Percentiles rank a stretch among this genome's conserved stretches.
Conservation (phyloP, 1,140 invertebrate genomes). For the Daktulosphaira vitifoliae region DNA sequence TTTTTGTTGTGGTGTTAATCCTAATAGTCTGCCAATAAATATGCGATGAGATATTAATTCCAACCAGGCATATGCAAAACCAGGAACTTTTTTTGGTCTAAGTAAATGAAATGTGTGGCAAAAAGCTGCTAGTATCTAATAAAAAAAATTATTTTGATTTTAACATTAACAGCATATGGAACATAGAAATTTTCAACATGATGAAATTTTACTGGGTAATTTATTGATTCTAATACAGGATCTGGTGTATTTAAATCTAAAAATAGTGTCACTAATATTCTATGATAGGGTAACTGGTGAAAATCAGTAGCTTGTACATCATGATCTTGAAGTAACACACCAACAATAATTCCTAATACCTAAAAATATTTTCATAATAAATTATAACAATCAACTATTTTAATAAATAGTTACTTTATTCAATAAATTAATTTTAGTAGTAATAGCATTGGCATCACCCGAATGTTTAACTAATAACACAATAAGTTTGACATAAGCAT, state of each 20-base stretch:
- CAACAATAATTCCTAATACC: slow-evolving; percentile 73
- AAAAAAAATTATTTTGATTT: slow-evolving; percentile 3
- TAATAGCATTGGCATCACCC: slow-evolving; percentile 75
- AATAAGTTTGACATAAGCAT: slow-evolving; percentile 89
- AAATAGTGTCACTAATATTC: slow-evolving; percentile 95
- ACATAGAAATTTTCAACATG: slow-evolving; percentile 34
- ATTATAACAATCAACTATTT: neutral
- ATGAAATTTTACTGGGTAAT: slow-evolving; percentile 50
- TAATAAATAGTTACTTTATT: slow-evolving; percentile 66
- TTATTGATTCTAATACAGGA: slow-evolving; percentile 82
- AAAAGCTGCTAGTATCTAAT: slow-evolving; percentile 69
- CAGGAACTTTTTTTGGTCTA: slow-evolving; percentile 81
- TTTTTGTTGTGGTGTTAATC: slow-evolving; percentile 61
- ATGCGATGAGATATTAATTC: slow-evolving; percentile 92
- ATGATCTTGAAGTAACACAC: slow-evolving; percentile 89
- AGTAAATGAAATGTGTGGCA: slow-evolving; percentile 88
- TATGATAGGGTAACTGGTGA: slow-evolving; percentile 93
- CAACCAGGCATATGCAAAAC: slow-evolving; percentile 96
- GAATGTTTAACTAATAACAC: slow-evolving; percentile 91
- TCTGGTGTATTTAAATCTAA: slow-evolving; percentile 91
- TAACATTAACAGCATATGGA: neutral
- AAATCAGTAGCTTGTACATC: slow-evolving; percentile 74
- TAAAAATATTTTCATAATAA: neutral
- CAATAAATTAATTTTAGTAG: slow-evolving; percentile 90
- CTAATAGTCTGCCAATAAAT: slow-evolving; percentile 89